Conservation (phyloP, 2,888 invertebrate genomes). For the Coenonympha glycerion region DNA sequence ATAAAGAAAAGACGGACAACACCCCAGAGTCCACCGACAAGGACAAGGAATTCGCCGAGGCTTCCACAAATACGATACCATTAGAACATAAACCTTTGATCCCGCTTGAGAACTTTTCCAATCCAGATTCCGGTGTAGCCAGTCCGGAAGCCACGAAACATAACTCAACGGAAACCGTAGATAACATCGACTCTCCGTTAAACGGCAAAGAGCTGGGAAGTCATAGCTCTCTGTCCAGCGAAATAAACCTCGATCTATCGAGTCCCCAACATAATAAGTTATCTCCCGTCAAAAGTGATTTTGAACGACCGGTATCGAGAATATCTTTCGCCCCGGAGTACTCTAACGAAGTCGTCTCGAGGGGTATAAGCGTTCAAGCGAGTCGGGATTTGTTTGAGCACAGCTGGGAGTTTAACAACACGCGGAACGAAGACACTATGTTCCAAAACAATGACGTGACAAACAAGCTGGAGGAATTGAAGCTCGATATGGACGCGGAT, state of each 20-base stretch:
- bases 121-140: conserved; percentile 73
- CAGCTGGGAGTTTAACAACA: conserved; percentile 58
- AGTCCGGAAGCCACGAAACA: conserved; percentile 76
- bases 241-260: conserved; percentile 74
- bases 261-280: conserved; percentile 63
- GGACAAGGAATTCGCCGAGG: conserved; percentile 71
- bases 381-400: conserved; percentile 55
- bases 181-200: conserved; percentile 64
- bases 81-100: conserved; percentile 64
- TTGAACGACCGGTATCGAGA: conserved; percentile 53
- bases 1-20: conserved; percentile 75
- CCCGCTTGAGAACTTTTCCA: conserved; percentile 60
- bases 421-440: conserved; percentile 38
- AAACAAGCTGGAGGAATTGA: conserved; percentile 51
- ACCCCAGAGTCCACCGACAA: conserved; percentile 76
- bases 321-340: conserved; percentile 60
- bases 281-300: conserved; percentile 55
- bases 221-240: conserved; percentile 72
- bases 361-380: conserved; percentile 62
- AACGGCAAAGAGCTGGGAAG: conserved; percentile 65
- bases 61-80: conserved; percentile 48
- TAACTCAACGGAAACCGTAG: conserved; percentile 71
- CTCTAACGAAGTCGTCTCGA: conserved; percentile 57
- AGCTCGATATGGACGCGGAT: conserved; percentile 49
- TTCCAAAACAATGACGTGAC: conserved; percentile 37